These are phyloP conservation scores for Terrapene triunguis DNA, from an alignment of 2,113 vertebrate genomes.

Conservation along the genomic window DNA sequence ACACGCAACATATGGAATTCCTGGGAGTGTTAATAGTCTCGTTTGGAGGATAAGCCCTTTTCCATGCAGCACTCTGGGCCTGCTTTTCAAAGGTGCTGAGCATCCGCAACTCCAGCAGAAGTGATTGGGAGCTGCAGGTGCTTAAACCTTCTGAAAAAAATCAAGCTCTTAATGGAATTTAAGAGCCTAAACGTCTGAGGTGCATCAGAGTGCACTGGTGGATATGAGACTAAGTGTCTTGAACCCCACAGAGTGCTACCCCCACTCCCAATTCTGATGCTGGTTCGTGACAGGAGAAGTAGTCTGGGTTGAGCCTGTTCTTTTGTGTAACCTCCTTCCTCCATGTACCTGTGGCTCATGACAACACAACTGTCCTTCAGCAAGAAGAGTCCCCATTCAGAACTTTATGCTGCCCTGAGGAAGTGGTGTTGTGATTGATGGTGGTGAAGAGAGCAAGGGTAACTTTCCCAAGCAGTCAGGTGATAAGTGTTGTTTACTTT, in stretches of 20 bases:
- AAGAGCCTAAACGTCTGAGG: background rate
- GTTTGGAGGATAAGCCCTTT: background rate
- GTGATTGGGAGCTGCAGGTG: background rate
- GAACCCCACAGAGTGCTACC: background rate
- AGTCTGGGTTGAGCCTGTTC: background rate
- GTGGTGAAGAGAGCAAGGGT: background rate
- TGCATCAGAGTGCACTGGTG: background rate
- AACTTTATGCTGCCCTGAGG: background rate
- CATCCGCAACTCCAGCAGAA: background rate
- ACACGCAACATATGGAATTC: slow-evolving; percentile 29
- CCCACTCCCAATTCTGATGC: background rate
- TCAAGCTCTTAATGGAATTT: background rate
- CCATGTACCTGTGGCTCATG: background rate
- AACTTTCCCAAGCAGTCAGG: background rate
- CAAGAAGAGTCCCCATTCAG: background rate
- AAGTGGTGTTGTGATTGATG: background rate
- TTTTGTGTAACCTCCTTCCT: background rate
- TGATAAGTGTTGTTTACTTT: no score
- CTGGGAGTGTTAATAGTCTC: background rate
- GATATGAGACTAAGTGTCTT: background rate
- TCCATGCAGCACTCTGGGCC: slow-evolving; percentile 2
- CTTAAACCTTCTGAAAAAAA: background rate
- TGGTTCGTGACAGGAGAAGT: background rate
- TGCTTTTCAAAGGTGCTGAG: background rate
- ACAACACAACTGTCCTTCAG: background rate